Evolutionary conservation across 2,888 invertebrate species (phyloP).

Genomic region (Psococerastis gibbosa): DNA sequence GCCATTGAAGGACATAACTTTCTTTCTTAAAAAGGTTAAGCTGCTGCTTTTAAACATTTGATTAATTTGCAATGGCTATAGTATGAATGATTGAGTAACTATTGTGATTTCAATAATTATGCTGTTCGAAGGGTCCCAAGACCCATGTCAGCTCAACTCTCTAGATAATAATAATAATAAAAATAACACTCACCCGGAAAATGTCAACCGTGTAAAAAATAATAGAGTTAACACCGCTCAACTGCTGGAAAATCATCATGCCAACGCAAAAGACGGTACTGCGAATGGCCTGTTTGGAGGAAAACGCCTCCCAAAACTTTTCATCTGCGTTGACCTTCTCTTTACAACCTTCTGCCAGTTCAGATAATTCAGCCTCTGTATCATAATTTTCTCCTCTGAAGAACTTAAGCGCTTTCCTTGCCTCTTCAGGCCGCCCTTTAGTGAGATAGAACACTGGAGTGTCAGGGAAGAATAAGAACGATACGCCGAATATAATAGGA

Average conservation of each 20-base stretch:
- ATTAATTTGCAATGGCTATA: too few relatives aligned
- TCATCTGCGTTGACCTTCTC: neutral
- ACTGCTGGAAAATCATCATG: conserved; percentile 27
- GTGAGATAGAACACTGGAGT: conserved; percentile 23
- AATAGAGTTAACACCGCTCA: conserved; percentile 22
- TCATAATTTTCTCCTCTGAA: conserved; percentile 16
- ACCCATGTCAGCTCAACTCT: too few relatives aligned
- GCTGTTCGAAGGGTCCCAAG: too few relatives aligned
- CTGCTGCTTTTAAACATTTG: too few relatives aligned
- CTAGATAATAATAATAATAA: too few relatives aligned
- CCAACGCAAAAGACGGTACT: conserved; percentile 19
- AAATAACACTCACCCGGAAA: conserved; percentile 16
- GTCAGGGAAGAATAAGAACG: conserved; percentile 27
- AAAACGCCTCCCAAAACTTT: neutral
- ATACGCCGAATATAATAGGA: conserved; percentile 22
- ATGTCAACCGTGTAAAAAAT: conserved; percentile 22
- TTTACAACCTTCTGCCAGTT: conserved; percentile 9
- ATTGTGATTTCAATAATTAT: too few relatives aligned
- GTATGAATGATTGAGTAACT: too few relatives aligned
- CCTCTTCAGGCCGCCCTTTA: conserved; percentile 20
- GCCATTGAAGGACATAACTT: too few relatives aligned
- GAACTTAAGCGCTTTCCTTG: conserved; percentile 24
- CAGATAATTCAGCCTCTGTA: conserved; percentile 1
- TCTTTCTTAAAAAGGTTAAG: too few relatives aligned
- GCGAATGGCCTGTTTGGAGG: conserved; percentile 12